Evolutionary conservation across 2,888 invertebrate genomes (phyloP), one percentile per base, ranked within the genome.

Genomic region (Ectemnius continuus): DNA sequence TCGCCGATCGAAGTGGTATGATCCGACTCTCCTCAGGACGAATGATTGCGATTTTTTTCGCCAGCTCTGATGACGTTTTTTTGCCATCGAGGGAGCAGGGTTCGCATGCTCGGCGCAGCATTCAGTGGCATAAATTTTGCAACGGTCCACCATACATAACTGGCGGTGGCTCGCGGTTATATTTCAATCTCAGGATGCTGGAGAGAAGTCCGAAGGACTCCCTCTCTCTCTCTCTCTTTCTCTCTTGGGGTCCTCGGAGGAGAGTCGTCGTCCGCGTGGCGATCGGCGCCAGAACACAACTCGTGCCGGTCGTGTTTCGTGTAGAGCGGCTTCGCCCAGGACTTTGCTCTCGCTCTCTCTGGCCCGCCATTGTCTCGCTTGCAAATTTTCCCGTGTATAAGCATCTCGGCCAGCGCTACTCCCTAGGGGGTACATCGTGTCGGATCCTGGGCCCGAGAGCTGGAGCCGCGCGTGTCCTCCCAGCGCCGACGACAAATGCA

Each of bases 251-350:
- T 5, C 5, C 28, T 28, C 77, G 72, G 47, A 81, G 23, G 23
- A 23, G 23, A 23, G 23, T 23, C 23, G 23, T 23, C 23, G 76
- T 79, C 74, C 72, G 66, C 67, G 70, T 78, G 74, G 76, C 82
- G 80, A 81, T 86, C 86, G 88, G 88, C 88, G 89, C 88, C 89
- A 85, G 88, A 87, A 86, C 85, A 90, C 87, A 87, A 86, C 86
- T 89, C 88, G 86, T 87, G 88, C 86, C 86, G 85, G 85, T 89
- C 89, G 88, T 88, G 86, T 86, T 85, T 83, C 83, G 82, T 82
- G 78, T 78, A 79, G 82, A 80, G 75, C 70, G 82, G 23, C 23
- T 23, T 23, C 2, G 23, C 23, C 23, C 23, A 23, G 23, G 23
- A 23, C 23, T 23, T 23, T 3, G 23, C 23, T 23, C 74, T 66